Evolutionary conservation across 1,140 invertebrate genomes (phyloP).

Genomic region (Triops longicaudatus): DNA sequence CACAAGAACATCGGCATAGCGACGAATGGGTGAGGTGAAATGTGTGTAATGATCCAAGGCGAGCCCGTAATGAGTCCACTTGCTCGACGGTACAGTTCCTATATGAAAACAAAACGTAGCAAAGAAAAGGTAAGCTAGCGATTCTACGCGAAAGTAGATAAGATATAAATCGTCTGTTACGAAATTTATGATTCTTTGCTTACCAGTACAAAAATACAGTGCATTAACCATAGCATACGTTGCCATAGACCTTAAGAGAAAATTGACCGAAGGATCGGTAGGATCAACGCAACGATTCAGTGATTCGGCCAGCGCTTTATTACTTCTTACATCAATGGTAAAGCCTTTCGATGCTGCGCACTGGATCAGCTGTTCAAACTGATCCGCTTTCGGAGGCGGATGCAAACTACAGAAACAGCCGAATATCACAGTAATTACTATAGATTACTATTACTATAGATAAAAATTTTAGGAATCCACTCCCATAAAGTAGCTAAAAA

Average conservation of each 20-base stretch:
- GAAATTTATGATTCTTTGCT: background rate
- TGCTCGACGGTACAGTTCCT: background rate
- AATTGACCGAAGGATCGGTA: slow-evolving; percentile 42
- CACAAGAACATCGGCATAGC: slow-evolving; percentile 42
- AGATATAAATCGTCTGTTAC: too few relatives aligned
- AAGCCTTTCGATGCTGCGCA: slow-evolving; percentile 40
- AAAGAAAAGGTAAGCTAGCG: too few relatives aligned
- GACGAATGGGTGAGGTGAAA: slow-evolving; percentile 43
- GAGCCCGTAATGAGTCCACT: slow-evolving; percentile 38
- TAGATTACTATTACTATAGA: background rate
- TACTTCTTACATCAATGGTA: slow-evolving; percentile 38
- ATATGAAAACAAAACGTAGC: background rate
- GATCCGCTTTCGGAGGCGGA: slow-evolving; percentile 40
- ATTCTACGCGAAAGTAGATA: background rate
- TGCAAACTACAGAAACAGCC: slow-evolving; percentile 36
- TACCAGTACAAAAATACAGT: slow-evolving; percentile 40
- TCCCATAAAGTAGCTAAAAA: background rate
- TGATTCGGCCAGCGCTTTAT: slow-evolving; percentile 41
- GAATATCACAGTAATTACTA: background rate
- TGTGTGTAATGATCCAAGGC: slow-evolving; percentile 42
- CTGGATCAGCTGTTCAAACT: slow-evolving; percentile 41
- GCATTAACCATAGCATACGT: slow-evolving; percentile 41
- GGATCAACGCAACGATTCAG: slow-evolving; percentile 38
- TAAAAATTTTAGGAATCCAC: background rate
- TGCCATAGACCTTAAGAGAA: slow-evolving; percentile 37